Evolutionary conservation across 2,113 vertebrate genomes (phyloP).

Genomic region (Hassar affinis): DNA sequence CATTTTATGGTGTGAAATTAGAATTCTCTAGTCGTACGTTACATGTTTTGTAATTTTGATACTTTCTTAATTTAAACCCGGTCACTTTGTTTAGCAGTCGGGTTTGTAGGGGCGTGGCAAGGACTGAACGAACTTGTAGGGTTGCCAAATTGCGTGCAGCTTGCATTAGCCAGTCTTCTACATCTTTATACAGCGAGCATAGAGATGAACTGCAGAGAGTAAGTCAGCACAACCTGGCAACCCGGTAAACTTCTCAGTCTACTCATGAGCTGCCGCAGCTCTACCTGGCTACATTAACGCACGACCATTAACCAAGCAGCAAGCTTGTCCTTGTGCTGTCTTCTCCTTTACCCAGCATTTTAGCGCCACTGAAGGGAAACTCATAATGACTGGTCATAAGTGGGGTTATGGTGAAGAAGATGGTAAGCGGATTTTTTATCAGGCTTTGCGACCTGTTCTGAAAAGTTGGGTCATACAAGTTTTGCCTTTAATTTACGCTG

Average conservation of each 20-base stretch:
- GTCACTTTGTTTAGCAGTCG: background rate
- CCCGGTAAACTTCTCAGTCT: background rate
- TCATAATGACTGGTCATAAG: slow-evolving; percentile 80
- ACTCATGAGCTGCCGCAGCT: background rate
- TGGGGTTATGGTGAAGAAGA: slow-evolving; percentile 93
- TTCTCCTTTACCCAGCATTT: background rate
- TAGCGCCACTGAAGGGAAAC: background rate
- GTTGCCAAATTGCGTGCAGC: background rate
- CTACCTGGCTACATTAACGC: background rate
- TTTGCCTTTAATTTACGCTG: background rate
- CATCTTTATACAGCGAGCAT: no score
- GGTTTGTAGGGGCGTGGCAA: background rate
- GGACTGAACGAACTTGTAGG: background rate
- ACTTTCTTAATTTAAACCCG: background rate
- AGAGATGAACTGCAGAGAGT: no score
- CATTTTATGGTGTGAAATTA: no score
- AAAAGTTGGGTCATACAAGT: background rate
- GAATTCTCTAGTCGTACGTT: background rate
- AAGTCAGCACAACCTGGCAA: background rate
- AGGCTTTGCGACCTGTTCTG: background rate
- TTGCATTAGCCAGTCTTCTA: no score
- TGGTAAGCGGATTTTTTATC: slow-evolving; percentile 75
- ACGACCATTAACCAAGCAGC: background rate
- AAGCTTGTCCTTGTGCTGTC: background rate
- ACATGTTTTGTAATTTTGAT: background rate